Base-by-base conservation (phyloP, 2,888 invertebrate genomes). In the Epirrhoe tristata region DNA sequence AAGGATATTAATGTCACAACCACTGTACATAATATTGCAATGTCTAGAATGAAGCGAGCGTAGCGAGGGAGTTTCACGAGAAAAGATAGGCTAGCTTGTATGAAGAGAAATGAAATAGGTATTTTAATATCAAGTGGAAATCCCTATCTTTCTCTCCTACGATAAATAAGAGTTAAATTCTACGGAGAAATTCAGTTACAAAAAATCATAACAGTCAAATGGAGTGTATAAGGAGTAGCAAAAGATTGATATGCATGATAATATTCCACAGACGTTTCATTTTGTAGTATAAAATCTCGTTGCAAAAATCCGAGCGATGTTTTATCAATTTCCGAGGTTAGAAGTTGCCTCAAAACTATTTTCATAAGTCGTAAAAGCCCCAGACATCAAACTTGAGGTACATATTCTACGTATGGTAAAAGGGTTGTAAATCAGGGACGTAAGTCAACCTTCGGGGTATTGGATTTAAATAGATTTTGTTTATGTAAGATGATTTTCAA, bases 321-420 rank as follows among this genome's bases (percentile, higher is more conserved):
- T 51, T 59, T 64, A 59, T 55, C 65, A 56, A 65, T 65, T 51
- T 60, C 65, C 51, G 36, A 63, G 51, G 32, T 31, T 46, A 16
- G 24, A 34, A 53, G 34, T 31, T 46, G 52, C 51, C 51, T 17
- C 55, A 32, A 31, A 58, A 55, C 64, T 65, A 65, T 65, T 59
- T 59, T 59, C 59, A 55, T 64, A 50, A 12, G 46, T 32, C 54
- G 54, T 64, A 54, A 64, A 58, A 54, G 43, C 16, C 62, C 32
- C 43, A 34, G 53, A 24, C 46, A 43, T 24, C 58, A 58, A 10
- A 8, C 36, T 36, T 36, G 36, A 36, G 36, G 36, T 36, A 34
- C 7, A 34, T 34, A 7, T 4, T 7, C 6, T 34, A 36, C 10
- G 36, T 36, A 36, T 36, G 36, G 10, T 36, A 36, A 36, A 36